phyloP scores from a whole-genome alignment of 2,113 vertebrate species.

The Talpa occidentalis region DNA sequence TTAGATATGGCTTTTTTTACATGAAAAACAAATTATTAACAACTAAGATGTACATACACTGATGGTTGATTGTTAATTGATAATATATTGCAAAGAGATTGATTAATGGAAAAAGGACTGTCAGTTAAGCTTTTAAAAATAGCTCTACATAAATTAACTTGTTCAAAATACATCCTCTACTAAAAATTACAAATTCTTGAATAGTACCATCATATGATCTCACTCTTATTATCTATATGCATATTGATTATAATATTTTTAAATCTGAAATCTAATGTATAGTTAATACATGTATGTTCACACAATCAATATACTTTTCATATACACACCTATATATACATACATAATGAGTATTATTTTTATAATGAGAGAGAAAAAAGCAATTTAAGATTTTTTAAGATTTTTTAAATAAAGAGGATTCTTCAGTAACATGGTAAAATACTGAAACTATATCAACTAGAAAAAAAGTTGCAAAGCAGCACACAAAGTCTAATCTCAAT shows the following conservation, averaged over 20 bases:
- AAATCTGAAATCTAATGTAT: neutral
- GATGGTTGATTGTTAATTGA: neutral
- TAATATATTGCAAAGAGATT: neutral
- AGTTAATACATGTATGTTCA: neutral
- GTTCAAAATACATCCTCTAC: neutral
- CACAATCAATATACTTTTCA: neutral
- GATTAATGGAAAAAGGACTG: neutral
- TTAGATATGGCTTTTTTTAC: neutral
- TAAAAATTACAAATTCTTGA: conserved; percentile 23
- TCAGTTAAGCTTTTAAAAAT: neutral
- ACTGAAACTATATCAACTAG: neutral
- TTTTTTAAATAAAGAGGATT: neutral
- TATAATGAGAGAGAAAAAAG: neutral
- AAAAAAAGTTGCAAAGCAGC: neutral
- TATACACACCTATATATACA: neutral
- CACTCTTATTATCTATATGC: neutral
- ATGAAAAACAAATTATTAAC: neutral
- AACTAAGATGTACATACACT: neutral
- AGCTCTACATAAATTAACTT: neutral
- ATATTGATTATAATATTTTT: neutral
- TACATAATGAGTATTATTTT: neutral
- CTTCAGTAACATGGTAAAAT: neutral
- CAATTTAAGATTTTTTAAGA: neutral
- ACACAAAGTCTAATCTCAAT: neutral
- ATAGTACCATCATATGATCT: neutral